Evolutionary conservation across 1,140 invertebrate species (phyloP).

Genomic region (Himalopsyche phryganea): DNA sequence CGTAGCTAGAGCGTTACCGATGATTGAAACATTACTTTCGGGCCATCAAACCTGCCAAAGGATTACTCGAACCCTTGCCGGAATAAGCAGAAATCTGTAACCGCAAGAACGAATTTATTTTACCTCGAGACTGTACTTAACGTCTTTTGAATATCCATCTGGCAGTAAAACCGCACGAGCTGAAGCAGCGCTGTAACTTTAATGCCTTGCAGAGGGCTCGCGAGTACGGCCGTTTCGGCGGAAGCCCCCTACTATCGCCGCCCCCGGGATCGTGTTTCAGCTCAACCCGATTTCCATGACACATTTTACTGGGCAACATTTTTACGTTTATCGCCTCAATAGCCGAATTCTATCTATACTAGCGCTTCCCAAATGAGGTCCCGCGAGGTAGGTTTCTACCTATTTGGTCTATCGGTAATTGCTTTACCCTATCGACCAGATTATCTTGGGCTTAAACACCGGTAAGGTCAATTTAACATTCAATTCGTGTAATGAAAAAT

Average conservation of each 20-base stretch:
- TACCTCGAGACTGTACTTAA: conserved; percentile 22
- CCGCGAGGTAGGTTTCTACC: no score
- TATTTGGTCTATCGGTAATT: no score
- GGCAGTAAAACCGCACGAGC: conserved; percentile 13
- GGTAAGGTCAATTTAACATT: no score
- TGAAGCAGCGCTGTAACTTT: conserved; percentile 8
- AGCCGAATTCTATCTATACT: no score
- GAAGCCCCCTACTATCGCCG: conserved; percentile 1
- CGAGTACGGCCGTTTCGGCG: background rate
- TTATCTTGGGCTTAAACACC: no score
- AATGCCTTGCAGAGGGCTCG: conserved; percentile 1
- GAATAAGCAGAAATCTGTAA: conserved; percentile 16
- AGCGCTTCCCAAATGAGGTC: no score
- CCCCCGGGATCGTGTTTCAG: conserved; percentile 24
- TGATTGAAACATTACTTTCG: conserved; percentile 26
- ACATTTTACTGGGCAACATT: conserved; percentile 27
- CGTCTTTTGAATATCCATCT: conserved; percentile 29
- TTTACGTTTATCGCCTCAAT: conserved; percentile 21
- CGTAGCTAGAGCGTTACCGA: background rate
- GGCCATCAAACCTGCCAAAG: conserved; percentile 9
- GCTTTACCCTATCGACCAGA: no score
- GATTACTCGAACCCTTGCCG: conserved; percentile 11
- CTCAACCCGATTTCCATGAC: conserved; percentile 25
- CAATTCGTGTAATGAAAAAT: no score
- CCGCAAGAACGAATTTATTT: conserved; percentile 15